These are phyloP conservation scores for Rhaphigaster nebulosa DNA, from an alignment of 2,888 invertebrate species.

Conservation along the genomic window DNA sequence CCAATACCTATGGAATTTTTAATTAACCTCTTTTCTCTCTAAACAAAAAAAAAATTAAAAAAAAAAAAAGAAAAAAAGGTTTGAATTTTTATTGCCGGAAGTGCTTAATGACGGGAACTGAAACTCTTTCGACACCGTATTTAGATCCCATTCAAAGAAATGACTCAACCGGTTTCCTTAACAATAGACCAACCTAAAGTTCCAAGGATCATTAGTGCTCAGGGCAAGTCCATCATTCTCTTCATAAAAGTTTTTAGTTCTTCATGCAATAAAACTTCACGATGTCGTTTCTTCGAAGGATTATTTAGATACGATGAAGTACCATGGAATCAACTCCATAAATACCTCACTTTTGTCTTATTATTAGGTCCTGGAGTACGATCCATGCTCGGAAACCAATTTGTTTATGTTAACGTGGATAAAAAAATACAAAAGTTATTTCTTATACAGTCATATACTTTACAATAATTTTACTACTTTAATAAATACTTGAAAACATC, in stretches of 20 bases:
- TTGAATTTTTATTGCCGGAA: neutral
- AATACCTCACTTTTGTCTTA: no score
- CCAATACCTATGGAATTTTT: no score
- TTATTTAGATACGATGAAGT: neutral
- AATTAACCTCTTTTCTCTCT: no score
- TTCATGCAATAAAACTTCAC: neutral
- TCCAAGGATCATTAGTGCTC: neutral
- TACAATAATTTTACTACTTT: no score
- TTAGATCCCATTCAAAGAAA: conserved; percentile 1
- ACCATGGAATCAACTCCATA: neutral
- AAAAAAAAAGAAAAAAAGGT: neutral
- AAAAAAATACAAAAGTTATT: no score
- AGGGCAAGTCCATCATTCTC: neutral
- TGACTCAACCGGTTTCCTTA: neutral
- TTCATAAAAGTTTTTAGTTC: neutral
- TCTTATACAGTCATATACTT: no score
- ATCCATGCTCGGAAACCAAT: no score
- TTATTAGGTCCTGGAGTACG: no score
- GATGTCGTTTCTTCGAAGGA: neutral
- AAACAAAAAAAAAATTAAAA: neutral
- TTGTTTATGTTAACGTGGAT: no score
- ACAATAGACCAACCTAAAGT: conserved; percentile 2
- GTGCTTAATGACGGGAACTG: neutral
- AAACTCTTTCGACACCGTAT: neutral
- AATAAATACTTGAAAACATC: no score